Evolutionary conservation across 2,888 invertebrate genomes (phyloP).

Genomic region (Meiosimyza decipiens): DNA sequence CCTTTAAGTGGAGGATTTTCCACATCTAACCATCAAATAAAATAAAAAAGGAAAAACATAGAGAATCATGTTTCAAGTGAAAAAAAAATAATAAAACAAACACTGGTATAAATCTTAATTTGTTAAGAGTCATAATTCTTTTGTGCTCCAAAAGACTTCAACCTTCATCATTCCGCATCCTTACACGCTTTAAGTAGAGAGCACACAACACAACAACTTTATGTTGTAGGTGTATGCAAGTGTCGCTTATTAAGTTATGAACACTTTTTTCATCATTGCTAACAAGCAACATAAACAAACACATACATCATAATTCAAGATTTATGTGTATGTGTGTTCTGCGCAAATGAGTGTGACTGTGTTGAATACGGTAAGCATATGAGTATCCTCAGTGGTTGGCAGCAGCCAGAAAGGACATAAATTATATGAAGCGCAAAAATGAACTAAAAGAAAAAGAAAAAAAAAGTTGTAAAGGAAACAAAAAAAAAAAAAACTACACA

Average conservation of each 20-base stretch:
- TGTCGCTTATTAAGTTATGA: slow-evolving; percentile 15
- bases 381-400: slow-evolving; percentile 1
- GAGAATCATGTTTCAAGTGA: no score
- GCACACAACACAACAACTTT: slow-evolving; percentile 14
- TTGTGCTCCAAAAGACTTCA: background rate
- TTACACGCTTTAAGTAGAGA: background rate
- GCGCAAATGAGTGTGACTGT: no score
- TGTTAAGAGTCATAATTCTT: slow-evolving; percentile 3
- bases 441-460: slow-evolving; percentile 4
- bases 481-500: background rate
- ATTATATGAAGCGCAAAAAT: slow-evolving; percentile 1
- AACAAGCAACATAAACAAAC: background rate
- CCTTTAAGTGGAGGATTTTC: no score
- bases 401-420: background rate
- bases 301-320: slow-evolving; percentile 10
- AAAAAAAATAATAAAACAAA: no score
- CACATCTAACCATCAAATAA: no score
- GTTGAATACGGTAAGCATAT: background rate
- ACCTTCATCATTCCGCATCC: background rate
- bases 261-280: slow-evolving; percentile 12
- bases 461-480: background rate
- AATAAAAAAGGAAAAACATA: no score
- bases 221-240: slow-evolving; percentile 6
- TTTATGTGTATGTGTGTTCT: no score
- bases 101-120: slow-evolving; percentile 11